Evolutionary conservation across 2,888 invertebrate species (phyloP), one percentile per base, ranked within the genome.

Genomic region (Diachrysia chrysitis): DNA sequence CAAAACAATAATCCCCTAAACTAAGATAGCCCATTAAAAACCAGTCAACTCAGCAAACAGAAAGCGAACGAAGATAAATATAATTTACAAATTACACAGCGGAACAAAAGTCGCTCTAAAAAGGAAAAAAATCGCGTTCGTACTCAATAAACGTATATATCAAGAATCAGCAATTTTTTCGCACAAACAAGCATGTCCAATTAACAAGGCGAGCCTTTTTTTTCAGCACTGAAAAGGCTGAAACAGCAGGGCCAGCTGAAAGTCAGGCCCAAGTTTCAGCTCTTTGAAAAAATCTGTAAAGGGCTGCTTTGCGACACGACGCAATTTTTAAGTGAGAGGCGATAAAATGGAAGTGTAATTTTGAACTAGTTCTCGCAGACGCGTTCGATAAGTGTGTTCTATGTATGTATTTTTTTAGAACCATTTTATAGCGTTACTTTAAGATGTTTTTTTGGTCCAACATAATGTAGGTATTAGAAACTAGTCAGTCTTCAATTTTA

Each of bases 101-200:
- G 61, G 46, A 29, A 51, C 55, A 54, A 25, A 54, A 25, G 58
- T 57, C 35, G 29, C 57, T 19, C n/a, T 12, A 54, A 75, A 70
- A 56, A 54, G 54, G 58, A 32, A 61, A 73, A 69, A 59, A 59
- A 21, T 42, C n/a, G 23, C 25, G 63, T 58, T 61, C 66, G 53
- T 70, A 59, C 71, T 76, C 76, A 74, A 75, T 81, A 81, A 74
- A 64, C 64, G 71, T 51, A 70, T 67, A 64, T 70, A 73, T 73
- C 76, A 82, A 83, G 83, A 85, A 85, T 91, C 89, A 88, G 88
- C 87, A 79, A 75, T 86, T 86, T 86, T 88, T 83, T 83, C 86
- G 85, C 86, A 78, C 85, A 88, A 89, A 89, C 89, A 89, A 85
- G 84, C 87, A 75, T 82, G 87, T 89, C 91, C 92, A 93, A 93